Evolutionary conservation across 1,140 invertebrate genomes (phyloP).

Genomic region (Parapsyche elsis): DNA sequence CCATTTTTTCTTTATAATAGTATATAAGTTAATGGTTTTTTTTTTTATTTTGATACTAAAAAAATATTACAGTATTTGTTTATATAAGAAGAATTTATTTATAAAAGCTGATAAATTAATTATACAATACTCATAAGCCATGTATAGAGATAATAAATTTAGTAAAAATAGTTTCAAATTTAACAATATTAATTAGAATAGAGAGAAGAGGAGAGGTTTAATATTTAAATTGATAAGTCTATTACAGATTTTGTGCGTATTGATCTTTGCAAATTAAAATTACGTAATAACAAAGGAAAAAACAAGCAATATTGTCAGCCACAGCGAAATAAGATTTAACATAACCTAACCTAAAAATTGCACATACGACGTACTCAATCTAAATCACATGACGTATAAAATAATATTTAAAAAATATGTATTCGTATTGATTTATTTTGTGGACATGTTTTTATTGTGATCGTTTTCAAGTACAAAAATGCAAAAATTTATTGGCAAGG

Average conservation of each 20-base stretch:
- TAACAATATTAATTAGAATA: too few species aligned
- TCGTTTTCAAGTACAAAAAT: too few species aligned
- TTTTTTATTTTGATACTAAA: too few species aligned
- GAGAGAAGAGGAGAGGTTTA: too few species aligned
- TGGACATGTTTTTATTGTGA: not conserved
- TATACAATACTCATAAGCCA: too few species aligned
- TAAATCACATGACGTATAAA: not conserved
- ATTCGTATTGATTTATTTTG: not conserved
- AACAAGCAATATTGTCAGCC: slow-evolving; percentile 38
- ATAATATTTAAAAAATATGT: not conserved
- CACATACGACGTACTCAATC: not conserved
- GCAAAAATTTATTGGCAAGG: not conserved
- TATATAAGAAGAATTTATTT: not conserved
- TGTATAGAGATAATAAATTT: too few species aligned
- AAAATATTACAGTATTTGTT: not conserved
- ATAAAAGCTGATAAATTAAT: not conserved
- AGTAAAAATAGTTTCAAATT: too few species aligned
- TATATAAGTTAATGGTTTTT: too few species aligned
- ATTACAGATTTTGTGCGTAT: not conserved
- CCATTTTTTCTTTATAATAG: too few species aligned
- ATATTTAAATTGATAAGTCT: too few species aligned
- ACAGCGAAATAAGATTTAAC: slow-evolving; percentile 28
- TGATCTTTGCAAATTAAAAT: slow-evolving; percentile 15
- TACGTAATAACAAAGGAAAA: not conserved
- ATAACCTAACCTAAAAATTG: slow-evolving; percentile 6